These are phyloP conservation scores for Augochlora pura DNA, from an alignment of 1,140 invertebrate species.

Conservation along the genomic window DNA sequence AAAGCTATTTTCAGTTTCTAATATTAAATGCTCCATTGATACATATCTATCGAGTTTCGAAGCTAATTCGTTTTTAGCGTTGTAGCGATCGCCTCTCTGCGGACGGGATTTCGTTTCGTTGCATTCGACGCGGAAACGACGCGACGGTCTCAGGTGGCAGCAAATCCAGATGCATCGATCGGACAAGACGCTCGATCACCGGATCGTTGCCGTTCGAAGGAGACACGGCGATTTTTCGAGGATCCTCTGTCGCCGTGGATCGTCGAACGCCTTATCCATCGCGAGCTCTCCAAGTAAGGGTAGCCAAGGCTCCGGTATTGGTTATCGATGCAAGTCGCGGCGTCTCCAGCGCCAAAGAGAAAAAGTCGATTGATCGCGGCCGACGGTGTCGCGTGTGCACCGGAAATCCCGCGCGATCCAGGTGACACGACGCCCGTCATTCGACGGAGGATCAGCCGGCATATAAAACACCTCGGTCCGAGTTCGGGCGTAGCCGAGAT, in stretches of 20 bases:
- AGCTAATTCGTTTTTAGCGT: not conserved
- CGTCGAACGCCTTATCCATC: slow-evolving; percentile 30
- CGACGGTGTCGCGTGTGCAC: slow-evolving; percentile 35
- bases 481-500: not conserved
- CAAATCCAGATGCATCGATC: not conserved
- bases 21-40: not conserved
- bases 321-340: slow-evolving; percentile 60
- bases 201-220: not conserved
- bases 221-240: slow-evolving; percentile 20
- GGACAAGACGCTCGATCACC: not conserved
- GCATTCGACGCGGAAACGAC: not conserved
- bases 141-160: not conserved
- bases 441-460: slow-evolving; percentile 20
- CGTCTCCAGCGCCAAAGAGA: slow-evolving; percentile 51
- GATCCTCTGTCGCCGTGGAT: slow-evolving; percentile 29
- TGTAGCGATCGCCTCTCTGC: not conserved
- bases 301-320: slow-evolving; percentile 34
- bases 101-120: not conserved
- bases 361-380: slow-evolving; percentile 46
- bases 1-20: too few species aligned
- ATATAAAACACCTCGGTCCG: slow-evolving; percentile 17
- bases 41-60: not conserved
- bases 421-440: slow-evolving; percentile 41
- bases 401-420: slow-evolving; percentile 57
- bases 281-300: slow-evolving; percentile 25